These are phyloP conservation scores for Rallus crepitans DNA, from an alignment of 2,797 vertebrate species.

Conservation along the genomic window DNA sequence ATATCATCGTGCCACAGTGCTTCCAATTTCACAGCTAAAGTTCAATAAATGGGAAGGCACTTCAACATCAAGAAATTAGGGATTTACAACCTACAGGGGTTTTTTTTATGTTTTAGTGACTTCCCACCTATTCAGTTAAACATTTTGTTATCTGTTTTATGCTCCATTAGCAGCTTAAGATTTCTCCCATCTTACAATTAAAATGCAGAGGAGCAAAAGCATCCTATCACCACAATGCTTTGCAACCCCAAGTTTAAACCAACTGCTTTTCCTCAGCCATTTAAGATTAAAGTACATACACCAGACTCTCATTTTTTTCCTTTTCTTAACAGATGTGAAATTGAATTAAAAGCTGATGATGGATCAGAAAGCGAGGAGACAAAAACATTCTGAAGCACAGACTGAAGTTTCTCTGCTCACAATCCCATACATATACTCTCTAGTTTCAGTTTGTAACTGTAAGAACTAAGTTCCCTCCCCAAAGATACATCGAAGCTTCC, in stretches of 20 bases:
- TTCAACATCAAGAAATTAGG: neutral
- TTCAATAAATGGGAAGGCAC: neutral
- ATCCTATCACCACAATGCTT: neutral
- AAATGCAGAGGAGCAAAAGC: neutral
- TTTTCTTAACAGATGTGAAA: neutral
- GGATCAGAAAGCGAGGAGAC: neutral
- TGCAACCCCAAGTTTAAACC: neutral
- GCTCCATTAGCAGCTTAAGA: neutral
- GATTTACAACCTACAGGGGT: neutral
- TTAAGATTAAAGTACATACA: neutral
- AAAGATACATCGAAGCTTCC: neutral
- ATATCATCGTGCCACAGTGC: neutral
- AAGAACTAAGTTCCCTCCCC: neutral
- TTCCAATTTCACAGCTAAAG: neutral
- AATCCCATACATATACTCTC: neutral
- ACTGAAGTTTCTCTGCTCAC: neutral
- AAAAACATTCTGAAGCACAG: neutral
- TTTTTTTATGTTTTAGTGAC: neutral
- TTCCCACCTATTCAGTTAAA: neutral
- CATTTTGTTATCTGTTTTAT: neutral
- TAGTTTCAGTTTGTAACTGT: neutral
- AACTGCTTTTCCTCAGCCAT: neutral
- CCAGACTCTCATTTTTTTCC: neutral
- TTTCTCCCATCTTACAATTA: neutral
- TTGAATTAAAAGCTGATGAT: neutral